Percentiles rank a stretch among this genome's conserved stretches.
Evolutionary conservation across 2,888 invertebrate genomes (phyloP).

Genomic region (Neoitamus cyanurus): DNA sequence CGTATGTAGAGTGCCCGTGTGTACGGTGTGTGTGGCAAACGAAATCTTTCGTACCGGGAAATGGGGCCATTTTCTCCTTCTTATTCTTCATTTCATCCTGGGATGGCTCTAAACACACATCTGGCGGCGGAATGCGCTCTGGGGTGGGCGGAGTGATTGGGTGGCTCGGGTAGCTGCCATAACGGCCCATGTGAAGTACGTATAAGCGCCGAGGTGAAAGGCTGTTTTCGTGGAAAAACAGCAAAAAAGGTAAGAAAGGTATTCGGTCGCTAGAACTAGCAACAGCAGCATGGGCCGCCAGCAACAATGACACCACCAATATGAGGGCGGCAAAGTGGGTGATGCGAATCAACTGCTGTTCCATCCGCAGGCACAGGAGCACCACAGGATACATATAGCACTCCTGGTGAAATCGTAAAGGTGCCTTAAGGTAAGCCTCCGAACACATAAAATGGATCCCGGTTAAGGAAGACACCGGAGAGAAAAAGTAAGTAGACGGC

Average conservation of each 20-base stretch:
- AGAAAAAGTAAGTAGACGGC: slow-evolving; percentile 47
- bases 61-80: slow-evolving; percentile 22
- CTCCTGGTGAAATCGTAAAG: slow-evolving; percentile 53
- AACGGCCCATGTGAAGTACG: slow-evolving; percentile 45
- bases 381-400: slow-evolving; percentile 45
- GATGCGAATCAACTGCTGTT: slow-evolving; percentile 3
- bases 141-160: neutral
- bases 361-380: neutral
- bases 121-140: neutral
- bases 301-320: slow-evolving; percentile 24
- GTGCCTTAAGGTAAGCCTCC: slow-evolving; percentile 53
- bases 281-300: neutral
- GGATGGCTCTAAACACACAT: slow-evolving; percentile 19
- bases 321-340: slow-evolving; percentile 4
- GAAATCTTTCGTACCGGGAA: neutral
- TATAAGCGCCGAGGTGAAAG: slow-evolving; percentile 35
- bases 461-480: slow-evolving; percentile 51
- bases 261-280: neutral
- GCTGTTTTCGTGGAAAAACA: slow-evolving; percentile 16
- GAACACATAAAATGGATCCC: slow-evolving; percentile 54
- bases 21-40: neutral
- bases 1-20: slow-evolving; percentile 44
- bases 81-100: slow-evolving; percentile 35
- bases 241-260: neutral
- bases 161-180: slow-evolving; percentile 4